Evolutionary conservation across 2,113 vertebrate species (phyloP).

Genomic region (Megaceryle maxima): DNA sequence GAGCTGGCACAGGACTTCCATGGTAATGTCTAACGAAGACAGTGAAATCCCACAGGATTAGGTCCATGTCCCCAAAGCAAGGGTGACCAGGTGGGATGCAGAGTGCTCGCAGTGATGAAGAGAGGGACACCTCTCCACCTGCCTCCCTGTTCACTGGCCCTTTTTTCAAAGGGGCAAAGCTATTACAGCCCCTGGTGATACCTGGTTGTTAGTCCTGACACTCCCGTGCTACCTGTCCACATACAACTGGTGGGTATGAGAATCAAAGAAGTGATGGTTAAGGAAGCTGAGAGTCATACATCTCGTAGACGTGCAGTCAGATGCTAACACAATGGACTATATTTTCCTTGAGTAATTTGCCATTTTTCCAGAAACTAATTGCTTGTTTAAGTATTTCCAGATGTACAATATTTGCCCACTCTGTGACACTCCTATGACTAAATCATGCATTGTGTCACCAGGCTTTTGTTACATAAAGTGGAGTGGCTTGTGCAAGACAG

Average conservation of each 20-base stretch:
- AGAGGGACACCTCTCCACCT: neutral
- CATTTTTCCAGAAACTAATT: conserved; percentile 32
- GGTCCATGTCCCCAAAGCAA: neutral
- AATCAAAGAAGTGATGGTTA: neutral
- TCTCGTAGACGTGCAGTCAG: neutral
- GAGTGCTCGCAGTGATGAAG: neutral
- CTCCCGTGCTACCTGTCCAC: neutral
- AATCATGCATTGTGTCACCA: conserved; percentile 39
- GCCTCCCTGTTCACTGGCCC: neutral
- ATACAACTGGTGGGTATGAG: neutral
- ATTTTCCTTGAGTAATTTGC: conserved; percentile 2
- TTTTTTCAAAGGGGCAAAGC: neutral
- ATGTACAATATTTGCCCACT: neutral
- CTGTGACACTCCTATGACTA: neutral
- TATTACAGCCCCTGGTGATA: neutral
- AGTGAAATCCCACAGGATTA: neutral
- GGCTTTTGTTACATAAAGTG: conserved; percentile 27
- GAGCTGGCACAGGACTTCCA: neutral
- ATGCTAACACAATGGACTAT: neutral
- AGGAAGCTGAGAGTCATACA: neutral
- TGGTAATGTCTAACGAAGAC: neutral
- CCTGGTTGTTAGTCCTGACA: neutral
- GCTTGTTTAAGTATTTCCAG: conserved; percentile 26
- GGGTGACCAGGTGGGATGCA: neutral
- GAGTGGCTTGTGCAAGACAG: conserved; percentile 25